Evolutionary conservation across 2,888 invertebrate genomes (phyloP), one percentile per base, ranked within the genome.

Genomic region (Cryptus armator): DNA sequence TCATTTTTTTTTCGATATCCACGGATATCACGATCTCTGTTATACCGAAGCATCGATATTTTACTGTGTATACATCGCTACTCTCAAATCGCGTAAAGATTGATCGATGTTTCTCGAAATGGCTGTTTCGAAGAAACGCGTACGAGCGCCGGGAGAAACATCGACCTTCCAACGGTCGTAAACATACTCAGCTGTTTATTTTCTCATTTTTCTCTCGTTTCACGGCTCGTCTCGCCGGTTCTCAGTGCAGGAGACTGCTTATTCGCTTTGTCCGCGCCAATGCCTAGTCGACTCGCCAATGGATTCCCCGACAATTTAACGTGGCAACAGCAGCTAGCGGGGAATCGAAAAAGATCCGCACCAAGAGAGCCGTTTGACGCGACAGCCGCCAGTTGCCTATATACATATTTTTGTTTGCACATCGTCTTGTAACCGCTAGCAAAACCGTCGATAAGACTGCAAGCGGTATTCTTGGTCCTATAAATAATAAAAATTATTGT

Each of bases 261-360:
- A 46, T 44, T 29, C n/a, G 37, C 10, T 68, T 68, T 64, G 10
- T 64, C 71, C 29, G n/a, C 53, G 37, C 74, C 19, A 46, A 82
- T 32, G 0, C 88, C 89, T 2, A 89, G 81, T 62, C 90, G 87
- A 37, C 37, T 24, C 3, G 81, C 29, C 1, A 81, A 24, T 1
- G 87, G 68, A 72, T 83, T 85, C 6, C 88, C 89, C 62, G 81
- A 85, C 71, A 90, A 89, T 51, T 82, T 91, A 29, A 95, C 89
- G 64, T 95, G 94, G 89, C 97, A 97, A 72, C 96, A 96, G 91
- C 97, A 97, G 89, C 97, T 97, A 29, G 97, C 96, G 0, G 97
- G 97, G 74, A 97, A 94, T 88, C 94, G 94, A 85, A 97, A 96
- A 10, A 94, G 91, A 80, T 95, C 95, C 19, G 94, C 93, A 12